phyloP scores from a whole-genome alignment of 2,888 invertebrate species.

The Xestobium rufovillosum region DNA sequence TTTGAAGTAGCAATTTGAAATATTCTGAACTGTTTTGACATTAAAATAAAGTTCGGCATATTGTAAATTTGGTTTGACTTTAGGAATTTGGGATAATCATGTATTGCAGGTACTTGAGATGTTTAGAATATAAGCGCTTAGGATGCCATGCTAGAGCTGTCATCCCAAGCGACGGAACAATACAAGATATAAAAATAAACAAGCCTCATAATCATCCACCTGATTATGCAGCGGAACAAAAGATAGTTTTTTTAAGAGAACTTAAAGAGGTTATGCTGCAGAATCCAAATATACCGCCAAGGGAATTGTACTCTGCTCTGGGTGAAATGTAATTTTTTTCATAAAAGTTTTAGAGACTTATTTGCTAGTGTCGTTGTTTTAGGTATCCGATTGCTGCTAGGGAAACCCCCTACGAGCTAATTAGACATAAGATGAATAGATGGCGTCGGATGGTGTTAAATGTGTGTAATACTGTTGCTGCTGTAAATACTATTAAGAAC shows the following conservation, averaged over 20 bases:
- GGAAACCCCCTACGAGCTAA: constrained; percentile 34
- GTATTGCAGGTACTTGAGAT: constrained; percentile 35
- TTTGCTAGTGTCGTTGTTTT: constrained; percentile 19
- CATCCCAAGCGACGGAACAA: constrained; percentile 36
- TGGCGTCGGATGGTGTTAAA: constrained; percentile 29
- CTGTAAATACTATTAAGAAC: no score
- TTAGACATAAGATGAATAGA: constrained; percentile 37
- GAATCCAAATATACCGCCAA: constrained; percentile 30
- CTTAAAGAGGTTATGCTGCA: constrained; percentile 35
- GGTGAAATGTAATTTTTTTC: constrained; percentile 33
- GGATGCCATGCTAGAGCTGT: constrained; percentile 40
- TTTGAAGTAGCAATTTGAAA: no score
- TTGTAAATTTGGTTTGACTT: not conserved
- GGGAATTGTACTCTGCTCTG: constrained; percentile 34
- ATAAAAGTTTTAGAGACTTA: not conserved
- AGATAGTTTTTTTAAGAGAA: constrained; percentile 38
- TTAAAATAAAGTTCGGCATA: no score
- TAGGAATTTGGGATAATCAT: no score
- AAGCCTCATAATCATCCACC: constrained; percentile 40
- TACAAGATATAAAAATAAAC: constrained; percentile 38
- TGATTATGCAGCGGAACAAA: constrained; percentile 39
- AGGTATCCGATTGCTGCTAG: constrained; percentile 40
- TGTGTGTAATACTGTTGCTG: no score
- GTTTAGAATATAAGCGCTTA: constrained; percentile 38
- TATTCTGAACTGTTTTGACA: no score